A percentile compares a stretch with the other conserved stretches of the same genome.
Conservation (phyloP, 2,113 vertebrate species). For the Vidua macroura region DNA sequence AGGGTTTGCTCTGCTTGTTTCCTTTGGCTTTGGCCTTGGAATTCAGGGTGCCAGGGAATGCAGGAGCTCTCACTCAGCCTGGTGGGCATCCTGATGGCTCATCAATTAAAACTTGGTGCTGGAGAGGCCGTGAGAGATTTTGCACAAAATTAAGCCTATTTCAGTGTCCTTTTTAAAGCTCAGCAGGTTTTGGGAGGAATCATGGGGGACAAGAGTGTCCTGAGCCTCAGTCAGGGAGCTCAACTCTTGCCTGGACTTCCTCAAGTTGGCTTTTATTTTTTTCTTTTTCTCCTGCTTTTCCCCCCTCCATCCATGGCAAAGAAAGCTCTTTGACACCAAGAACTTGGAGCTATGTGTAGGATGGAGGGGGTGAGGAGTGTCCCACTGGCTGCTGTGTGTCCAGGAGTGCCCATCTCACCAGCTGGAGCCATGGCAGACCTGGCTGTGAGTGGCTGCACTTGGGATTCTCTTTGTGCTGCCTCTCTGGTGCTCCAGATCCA, state of each 20-base stretch:
- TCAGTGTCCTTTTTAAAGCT: not conserved
- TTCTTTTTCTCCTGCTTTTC: not conserved
- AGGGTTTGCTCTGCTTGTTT: not conserved
- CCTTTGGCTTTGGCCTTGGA: not conserved
- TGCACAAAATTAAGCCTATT: not conserved
- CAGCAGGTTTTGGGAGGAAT: not conserved
- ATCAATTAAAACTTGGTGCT: not conserved
- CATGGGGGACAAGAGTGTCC: not conserved
- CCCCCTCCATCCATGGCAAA: not conserved
- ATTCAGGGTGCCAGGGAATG: not conserved
- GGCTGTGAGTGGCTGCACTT: not conserved
- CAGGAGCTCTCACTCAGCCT: not conserved
- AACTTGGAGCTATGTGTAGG: not conserved
- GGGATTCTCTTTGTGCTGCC: not conserved
- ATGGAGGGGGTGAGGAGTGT: not conserved
- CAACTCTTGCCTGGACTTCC: not conserved
- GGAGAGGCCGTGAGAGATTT: not conserved
- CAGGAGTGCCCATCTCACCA: not conserved
- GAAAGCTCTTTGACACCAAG: not conserved
- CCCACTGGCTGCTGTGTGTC: not conserved
- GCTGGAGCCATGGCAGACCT: not conserved
- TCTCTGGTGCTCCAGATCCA: not conserved
- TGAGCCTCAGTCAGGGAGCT: not conserved
- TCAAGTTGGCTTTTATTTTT: not conserved
- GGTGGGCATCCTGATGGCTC: not conserved